These are phyloP conservation scores for Coturnix japonica DNA, from an alignment of 2,113 vertebrate genomes.

Conservation along the genomic window DNA sequence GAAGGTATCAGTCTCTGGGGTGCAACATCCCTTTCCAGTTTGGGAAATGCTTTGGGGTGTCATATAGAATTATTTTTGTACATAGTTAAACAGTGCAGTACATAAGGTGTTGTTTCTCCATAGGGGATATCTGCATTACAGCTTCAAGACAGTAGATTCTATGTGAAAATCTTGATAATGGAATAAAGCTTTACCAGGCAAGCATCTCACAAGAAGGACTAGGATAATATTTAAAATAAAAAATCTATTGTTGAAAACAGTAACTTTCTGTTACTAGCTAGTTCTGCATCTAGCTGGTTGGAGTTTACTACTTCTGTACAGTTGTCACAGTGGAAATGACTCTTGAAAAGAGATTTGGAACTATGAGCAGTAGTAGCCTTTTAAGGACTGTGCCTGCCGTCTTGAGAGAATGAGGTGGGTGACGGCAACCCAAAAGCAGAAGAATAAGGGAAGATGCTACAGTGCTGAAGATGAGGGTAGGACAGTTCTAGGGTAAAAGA, in stretches of 20 bases:
- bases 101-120: conserved; percentile 1
- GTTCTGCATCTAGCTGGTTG: neutral
- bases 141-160: neutral
- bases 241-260: neutral
- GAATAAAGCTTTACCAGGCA: neutral
- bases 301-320: neutral
- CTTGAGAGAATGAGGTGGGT: neutral
- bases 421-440: neutral
- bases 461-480: neutral
- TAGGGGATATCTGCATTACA: neutral
- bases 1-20: conserved; percentile 53
- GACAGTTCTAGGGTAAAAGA: neutral
- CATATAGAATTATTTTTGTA: neutral
- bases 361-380: neutral
- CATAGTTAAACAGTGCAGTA: neutral
- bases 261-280: neutral
- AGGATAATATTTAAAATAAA: neutral
- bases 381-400: neutral
- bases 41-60: conserved; percentile 20
- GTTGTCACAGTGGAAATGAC: neutral
- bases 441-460: neutral
- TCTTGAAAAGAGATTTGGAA: neutral
- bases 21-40: conserved; percentile 33
- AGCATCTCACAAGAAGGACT: neutral
- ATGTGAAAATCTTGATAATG: neutral